phyloP scores from a whole-genome alignment of 2,888 invertebrate genomes.

The Dione vanillae region DNA sequence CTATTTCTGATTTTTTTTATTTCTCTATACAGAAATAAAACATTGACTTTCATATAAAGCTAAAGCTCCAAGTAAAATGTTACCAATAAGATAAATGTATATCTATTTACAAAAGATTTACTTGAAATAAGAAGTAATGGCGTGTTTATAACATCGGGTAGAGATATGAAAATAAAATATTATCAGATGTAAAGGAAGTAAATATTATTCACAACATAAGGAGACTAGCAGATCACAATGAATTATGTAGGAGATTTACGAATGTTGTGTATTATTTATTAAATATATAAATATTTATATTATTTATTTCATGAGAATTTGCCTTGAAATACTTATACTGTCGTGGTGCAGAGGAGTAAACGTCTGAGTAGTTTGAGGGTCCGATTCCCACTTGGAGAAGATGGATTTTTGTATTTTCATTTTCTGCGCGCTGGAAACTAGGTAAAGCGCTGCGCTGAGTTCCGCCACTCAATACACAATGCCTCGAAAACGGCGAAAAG shows the following conservation, averaged over 20 bases:
- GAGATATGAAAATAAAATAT: slow-evolving; percentile 45
- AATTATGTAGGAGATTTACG: slow-evolving; percentile 46
- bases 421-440: too few relatives aligned
- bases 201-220: slow-evolving; percentile 50
- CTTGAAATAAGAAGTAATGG: slow-evolving; percentile 32
- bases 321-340: too few relatives aligned
- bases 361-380: too few relatives aligned
- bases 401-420: too few relatives aligned
- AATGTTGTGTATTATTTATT: slow-evolving; percentile 8
- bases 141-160: slow-evolving; percentile 31
- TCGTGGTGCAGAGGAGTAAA: too few relatives aligned
- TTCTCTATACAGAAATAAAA: slow-evolving; percentile 17
- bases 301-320: too few relatives aligned
- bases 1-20: background rate
- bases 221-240: slow-evolving; percentile 54
- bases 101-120: slow-evolving; percentile 32
- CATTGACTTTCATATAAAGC: slow-evolving; percentile 12
- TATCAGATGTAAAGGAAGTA: slow-evolving; percentile 44
- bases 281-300: background rate
- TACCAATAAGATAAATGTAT: slow-evolving; percentile 26
- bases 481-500: too few relatives aligned
- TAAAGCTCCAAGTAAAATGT: slow-evolving; percentile 9
- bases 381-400: too few relatives aligned
- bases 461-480: too few relatives aligned
- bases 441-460: too few relatives aligned